Conservation (phyloP, 1,140 invertebrate genomes). For the Meloidogyne floridensis region DNA sequence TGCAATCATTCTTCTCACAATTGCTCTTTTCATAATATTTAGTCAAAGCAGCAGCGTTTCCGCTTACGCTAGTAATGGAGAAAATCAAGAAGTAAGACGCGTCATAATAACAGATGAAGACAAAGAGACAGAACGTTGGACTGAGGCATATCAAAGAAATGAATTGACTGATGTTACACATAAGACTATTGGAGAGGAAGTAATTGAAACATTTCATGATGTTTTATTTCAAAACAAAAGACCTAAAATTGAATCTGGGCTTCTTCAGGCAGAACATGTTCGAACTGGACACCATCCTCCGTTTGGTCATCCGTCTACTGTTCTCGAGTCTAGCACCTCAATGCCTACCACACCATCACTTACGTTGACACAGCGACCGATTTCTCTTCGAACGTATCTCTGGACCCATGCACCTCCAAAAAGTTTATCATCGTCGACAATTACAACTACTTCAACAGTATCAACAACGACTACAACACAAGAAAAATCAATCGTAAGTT, state of each 20-base stretch:
- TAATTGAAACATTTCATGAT: conserved; percentile 1
- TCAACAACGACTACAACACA: neutral
- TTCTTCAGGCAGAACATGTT: conserved; percentile 1
- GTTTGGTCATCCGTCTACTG: neutral
- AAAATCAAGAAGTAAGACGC: neutral
- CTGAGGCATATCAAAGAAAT: conserved; percentile 1
- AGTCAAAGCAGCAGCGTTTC: neutral
- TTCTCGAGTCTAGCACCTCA: neutral
- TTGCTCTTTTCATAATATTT: conserved; percentile 25
- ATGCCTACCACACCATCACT: neutral
- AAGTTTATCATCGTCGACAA: neutral
- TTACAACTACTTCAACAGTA: neutral
- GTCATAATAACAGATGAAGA: neutral
- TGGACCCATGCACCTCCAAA: neutral
- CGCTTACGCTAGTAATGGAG: neutral
- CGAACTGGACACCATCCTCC: neutral
- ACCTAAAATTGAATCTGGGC: neutral
- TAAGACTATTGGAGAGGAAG: neutral
- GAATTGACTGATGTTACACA: neutral
- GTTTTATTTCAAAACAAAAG: neutral
- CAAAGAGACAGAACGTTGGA: neutral
- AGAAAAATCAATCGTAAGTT: neutral
- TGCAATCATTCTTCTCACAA: conserved; percentile 15
- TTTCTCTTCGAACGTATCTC: neutral
- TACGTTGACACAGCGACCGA: neutral